Percentiles rank a stretch among this genome's conserved stretches.
phyloP scores from a whole-genome alignment of 2,888 invertebrate genomes.

The Mythimna albipuncta region DNA sequence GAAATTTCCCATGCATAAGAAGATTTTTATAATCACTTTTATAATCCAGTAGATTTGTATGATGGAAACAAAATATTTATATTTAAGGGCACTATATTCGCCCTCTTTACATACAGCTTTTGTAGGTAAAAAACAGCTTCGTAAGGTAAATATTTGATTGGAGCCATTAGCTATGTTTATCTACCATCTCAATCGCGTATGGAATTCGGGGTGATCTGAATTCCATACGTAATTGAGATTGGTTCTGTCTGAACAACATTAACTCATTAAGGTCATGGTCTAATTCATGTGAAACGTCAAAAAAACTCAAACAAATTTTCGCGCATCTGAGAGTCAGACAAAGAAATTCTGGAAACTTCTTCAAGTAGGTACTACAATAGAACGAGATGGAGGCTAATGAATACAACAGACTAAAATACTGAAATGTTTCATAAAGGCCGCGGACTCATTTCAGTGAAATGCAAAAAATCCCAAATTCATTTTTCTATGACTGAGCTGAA shows the following conservation, averaged over 20 bases:
- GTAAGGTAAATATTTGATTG: constrained; percentile 45
- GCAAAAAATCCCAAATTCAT: not conserved
- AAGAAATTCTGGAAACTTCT: not conserved
- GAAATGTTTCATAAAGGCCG: not conserved
- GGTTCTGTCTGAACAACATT: constrained; percentile 6
- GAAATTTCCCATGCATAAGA: not conserved
- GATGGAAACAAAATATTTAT: not conserved
- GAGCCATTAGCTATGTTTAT: constrained; percentile 40
- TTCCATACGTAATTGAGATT: no score
- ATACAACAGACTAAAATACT: not conserved
- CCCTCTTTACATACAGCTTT: not conserved
- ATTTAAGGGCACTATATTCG: not conserved
- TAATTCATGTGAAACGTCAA: constrained; percentile 22
- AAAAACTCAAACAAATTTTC: constrained; percentile 27
- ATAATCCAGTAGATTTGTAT: not conserved
- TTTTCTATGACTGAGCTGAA: not conserved
- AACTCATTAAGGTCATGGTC: constrained; percentile 46
- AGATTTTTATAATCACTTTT: not conserved
- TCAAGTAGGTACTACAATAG: not conserved
- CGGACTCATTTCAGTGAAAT: not conserved
- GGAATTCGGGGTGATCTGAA: constrained; percentile 34
- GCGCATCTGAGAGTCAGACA: not conserved
- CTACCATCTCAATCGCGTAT: constrained; percentile 10
- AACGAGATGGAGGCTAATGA: not conserved
- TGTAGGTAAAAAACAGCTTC: constrained; percentile 1